A percentile compares a stretch with the other conserved stretches of the same genome.
Conservation (phyloP, 2,113 vertebrate species). For the Lagenorhynchus albirostris region DNA sequence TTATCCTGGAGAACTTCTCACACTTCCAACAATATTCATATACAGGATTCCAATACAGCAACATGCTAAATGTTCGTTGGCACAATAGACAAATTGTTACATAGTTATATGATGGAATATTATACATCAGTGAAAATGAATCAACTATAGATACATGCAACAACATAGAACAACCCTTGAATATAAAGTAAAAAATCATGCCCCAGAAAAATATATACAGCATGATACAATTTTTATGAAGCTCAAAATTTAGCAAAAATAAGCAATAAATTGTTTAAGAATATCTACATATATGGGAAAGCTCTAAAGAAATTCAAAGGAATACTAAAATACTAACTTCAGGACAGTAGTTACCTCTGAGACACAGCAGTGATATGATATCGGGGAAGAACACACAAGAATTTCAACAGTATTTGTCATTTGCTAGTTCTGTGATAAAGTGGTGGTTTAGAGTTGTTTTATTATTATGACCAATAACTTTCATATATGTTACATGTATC, state of each 20-base stretch:
- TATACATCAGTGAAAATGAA: not conserved
- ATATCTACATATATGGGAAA: not conserved
- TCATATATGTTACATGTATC: not conserved
- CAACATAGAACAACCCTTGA: not conserved
- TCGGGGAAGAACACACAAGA: not conserved
- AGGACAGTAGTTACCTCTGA: not conserved
- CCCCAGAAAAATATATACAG: not conserved
- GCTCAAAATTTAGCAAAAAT: not conserved
- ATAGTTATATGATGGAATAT: not conserved
- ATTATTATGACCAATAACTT: not conserved
- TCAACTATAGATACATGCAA: not conserved
- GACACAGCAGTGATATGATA: not conserved
- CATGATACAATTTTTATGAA: not conserved
- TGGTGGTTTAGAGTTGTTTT: not conserved
- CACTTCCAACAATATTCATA: not conserved
- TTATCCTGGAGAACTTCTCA: not conserved
- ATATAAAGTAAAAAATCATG: not conserved
- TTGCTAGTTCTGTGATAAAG: not conserved
- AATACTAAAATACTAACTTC: not conserved
- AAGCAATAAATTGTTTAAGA: not conserved
- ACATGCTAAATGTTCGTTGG: not conserved
- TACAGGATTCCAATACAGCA: not conserved
- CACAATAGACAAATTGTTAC: not conserved
- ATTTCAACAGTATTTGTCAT: conserved; percentile 1
- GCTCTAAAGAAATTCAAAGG: not conserved